These are phyloP conservation scores for Mustela erminea DNA, from an alignment of 2,797 vertebrate genomes.

Conservation along the genomic window DNA sequence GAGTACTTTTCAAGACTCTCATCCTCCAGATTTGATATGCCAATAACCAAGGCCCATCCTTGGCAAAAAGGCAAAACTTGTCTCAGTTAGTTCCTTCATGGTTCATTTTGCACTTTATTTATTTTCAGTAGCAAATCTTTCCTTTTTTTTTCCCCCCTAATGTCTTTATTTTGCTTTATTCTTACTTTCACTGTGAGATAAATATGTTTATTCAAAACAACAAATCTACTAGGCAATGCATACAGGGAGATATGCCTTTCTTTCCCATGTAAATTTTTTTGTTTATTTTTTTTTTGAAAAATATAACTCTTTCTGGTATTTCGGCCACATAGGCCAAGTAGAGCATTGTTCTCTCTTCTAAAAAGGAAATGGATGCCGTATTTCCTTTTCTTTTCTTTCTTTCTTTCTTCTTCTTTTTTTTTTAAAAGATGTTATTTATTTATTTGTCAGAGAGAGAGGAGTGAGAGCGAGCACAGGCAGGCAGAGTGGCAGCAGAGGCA, in stretches of 20 bases:
- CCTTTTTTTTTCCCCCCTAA: neutral
- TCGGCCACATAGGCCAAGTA: neutral
- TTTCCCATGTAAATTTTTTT: neutral
- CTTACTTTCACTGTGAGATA: neutral
- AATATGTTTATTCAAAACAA: neutral
- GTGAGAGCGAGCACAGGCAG: too few species aligned
- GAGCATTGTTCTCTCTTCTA: neutral
- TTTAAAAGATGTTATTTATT: too few species aligned
- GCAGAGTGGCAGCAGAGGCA: too few species aligned
- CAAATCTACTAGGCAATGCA: neutral
- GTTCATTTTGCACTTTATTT: neutral
- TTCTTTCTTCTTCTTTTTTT: too few species aligned
- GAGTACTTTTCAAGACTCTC: neutral
- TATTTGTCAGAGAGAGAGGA: too few species aligned
- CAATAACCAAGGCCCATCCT: neutral
- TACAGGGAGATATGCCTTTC: neutral
- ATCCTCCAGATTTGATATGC: neutral
- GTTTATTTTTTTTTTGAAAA: neutral
- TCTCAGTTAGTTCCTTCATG: neutral
- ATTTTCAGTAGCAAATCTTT: neutral
- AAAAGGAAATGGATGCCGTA: neutral
- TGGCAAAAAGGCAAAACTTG: neutral
- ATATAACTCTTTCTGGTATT: neutral
- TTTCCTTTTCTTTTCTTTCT: neutral
- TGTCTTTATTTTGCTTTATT: slow-evolving; percentile 35